Base-by-base conservation (phyloP, 1,140 invertebrate species). In the Aphidius ervi region DNA sequence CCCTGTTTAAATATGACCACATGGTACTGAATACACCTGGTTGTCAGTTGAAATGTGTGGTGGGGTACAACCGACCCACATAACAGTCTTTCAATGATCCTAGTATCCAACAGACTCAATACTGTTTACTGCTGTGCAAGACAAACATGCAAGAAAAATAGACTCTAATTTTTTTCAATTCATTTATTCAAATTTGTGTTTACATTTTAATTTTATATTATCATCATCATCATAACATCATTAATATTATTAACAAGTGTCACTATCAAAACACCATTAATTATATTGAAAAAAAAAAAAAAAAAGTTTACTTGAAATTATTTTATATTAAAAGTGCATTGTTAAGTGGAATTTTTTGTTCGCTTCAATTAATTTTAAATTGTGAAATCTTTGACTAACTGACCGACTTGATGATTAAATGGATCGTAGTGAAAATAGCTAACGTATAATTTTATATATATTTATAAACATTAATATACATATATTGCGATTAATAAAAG, bases 41-140 rank as follows among this genome's bases (percentile, higher is more conserved):
- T 31, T 31, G 23, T 31, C 23, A 31, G 23, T 31, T 31, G 23
- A 31, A 31, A 31, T 31, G 1, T 31, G 23, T 74, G 72, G 74
- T 69, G 73, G 73, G 76, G 75, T 63, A 62, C 75, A 75, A 77
- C 75, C 76, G 76, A 77, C 76, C 76, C 74, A 78, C 74, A 76
- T 78, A 77, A 75, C 68, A 65, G 72, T 74, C 71, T 70, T 73
- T 72, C 67, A 71, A 75, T 72, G 69, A 69, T 69, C 67, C 66
- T 69, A 67, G 67, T 72, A 68, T 62, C 67, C 67, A 68, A 66
- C 72, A 67, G 67, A 63, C 70, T 43, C 57, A 58, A 48, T 31
- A 31, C 23, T 31, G 61, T 60, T 62, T 47, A 61, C 61, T 59
- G 23, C 23, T 31, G 23, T 4, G 4, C 23, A 31, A 31, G 23